Evolutionary conservation across 35 echinoderm and acorn worm species (phyloP), one percentile per base, ranked within the genome.

Genomic region (Chiridota heheva): DNA sequence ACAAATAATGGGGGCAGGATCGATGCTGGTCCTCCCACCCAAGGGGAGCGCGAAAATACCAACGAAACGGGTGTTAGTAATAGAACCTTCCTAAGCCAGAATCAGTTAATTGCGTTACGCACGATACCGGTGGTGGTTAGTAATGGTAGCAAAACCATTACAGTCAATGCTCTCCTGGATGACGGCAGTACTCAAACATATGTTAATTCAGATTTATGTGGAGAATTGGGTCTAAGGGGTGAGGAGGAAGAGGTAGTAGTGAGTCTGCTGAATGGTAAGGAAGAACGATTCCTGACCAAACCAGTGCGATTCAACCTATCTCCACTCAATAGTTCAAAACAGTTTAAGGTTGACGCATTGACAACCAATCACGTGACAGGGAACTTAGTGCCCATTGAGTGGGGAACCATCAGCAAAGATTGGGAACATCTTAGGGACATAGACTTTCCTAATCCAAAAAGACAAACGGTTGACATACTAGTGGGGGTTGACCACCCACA

Each of bases 161-260:
- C 36, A 1, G 37, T 78, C 24, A 78, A 78, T 78, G 75, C 75
- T 18, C 25, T 78, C 3, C 31, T 78, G 32, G 75, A 78, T 40
- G 53, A 78, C 42, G 53, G 75, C 7, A 60, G 49, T 8, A 18
- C 35, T 18, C 56, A 58, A n/a, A 78, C 47, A 7, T 78, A 78
- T 29, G 24, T 78, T 15, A 56, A 60, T 78, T 28, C 48, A 1
- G 73, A 38, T 58, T 13, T 78, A 7, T 17, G 17, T 60, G 51
- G 13, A 16, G 73, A 56, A n/a, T 38, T 78, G 73, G 53, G 53
- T 20, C 15, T 78, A 1, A 12, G 17, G 31, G 73, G 46, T 12
- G 18, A 36, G 18, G 47, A 48, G 2, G 0, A 60, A 13, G 73
- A 78, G 35, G 35, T 57, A 60, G 32, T 32, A 59, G 73, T 57